These are phyloP conservation scores for Serranus cabrilla DNA, from an alignment of 2,797 vertebrate genomes.

Conservation along the genomic window DNA sequence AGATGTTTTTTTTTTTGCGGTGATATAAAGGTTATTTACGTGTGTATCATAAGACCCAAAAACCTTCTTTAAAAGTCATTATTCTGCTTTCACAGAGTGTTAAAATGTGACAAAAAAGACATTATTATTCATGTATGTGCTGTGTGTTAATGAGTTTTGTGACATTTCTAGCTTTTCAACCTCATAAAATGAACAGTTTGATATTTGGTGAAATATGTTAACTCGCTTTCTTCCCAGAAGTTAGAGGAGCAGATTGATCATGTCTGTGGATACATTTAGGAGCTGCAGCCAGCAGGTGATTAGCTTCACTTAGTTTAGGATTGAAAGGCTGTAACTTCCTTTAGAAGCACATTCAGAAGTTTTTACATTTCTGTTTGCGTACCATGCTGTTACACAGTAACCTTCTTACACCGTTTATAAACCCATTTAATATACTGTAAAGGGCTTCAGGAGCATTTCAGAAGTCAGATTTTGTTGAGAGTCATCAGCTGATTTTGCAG, in stretches of 20 bases:
- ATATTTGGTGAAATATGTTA: background rate
- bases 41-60: slow-evolving; percentile 31
- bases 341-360: too few species aligned
- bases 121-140: background rate
- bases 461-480: too few species aligned
- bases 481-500: too few species aligned
- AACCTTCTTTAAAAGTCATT: background rate
- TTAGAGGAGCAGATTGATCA: background rate
- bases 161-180: background rate
- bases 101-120: background rate
- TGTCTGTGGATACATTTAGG: too few species aligned
- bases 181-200: background rate
- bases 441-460: too few species aligned
- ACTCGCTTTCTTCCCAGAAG: background rate
- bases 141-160: background rate
- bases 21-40: slow-evolving; percentile 47
- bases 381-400: too few species aligned
- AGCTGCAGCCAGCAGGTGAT: background rate
- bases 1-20: slow-evolving; percentile 1
- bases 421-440: too few species aligned
- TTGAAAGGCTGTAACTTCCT: too few species aligned
- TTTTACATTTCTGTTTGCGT: too few species aligned
- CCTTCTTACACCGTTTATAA: too few species aligned
- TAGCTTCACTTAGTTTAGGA: background rate
- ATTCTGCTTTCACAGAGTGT: slow-evolving; percentile 7